phyloP scores from a whole-genome alignment of 2,113 vertebrate species.

The Indicator indicator region DNA sequence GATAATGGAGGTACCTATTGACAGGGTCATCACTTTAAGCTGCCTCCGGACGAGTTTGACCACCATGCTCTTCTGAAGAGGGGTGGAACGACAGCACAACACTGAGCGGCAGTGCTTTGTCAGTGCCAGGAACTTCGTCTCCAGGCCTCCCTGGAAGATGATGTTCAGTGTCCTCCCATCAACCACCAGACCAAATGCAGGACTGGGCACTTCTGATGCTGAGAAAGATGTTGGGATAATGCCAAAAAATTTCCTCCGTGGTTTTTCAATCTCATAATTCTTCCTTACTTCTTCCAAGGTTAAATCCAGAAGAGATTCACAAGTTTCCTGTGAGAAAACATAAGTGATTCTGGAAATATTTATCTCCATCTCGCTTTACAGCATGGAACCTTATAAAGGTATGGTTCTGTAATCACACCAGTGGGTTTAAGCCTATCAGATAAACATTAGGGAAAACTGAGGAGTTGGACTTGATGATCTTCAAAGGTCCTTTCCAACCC shows the following conservation, averaged over 20 bases:
- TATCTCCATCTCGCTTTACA: not conserved
- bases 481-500: too few relatives aligned
- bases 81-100: slow-evolving; percentile 89
- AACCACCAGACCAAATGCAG: slow-evolving; percentile 84
- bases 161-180: slow-evolving; percentile 82
- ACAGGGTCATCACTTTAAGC: slow-evolving; percentile 87
- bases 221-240: not conserved
- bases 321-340: slow-evolving; percentile 79
- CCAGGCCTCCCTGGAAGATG: slow-evolving; percentile 82
- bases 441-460: not conserved
- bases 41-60: slow-evolving; percentile 85
- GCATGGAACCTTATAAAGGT: not conserved
- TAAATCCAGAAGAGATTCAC: slow-evolving; percentile 85
- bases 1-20: slow-evolving; percentile 78
- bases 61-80: slow-evolving; percentile 89
- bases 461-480: too few relatives aligned
- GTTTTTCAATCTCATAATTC: slow-evolving; percentile 19
- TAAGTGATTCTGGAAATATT: not conserved
- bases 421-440: not conserved
- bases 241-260: slow-evolving; percentile 26
- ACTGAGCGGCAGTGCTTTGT: slow-evolving; percentile 80
- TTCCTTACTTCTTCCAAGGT: slow-evolving; percentile 85
- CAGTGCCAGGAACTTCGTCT: slow-evolving; percentile 84
- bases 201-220: not conserved
- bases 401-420: not conserved